phyloP scores from a whole-genome alignment of 2,797 vertebrate species.

The Melanotaenia parkinsoni region DNA sequence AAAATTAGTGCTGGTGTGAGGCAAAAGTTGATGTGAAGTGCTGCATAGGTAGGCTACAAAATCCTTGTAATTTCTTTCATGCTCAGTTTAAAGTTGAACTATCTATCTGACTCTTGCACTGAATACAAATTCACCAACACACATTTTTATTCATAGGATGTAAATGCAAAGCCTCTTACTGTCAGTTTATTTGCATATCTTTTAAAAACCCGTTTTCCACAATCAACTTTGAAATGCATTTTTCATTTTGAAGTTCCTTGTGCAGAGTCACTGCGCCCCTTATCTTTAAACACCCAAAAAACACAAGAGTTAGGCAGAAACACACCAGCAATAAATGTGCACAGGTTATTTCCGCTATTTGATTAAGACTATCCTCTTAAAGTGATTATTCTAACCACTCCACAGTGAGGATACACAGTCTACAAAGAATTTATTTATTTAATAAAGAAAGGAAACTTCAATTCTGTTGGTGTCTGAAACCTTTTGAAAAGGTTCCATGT shows the following conservation, averaged over 20 bases:
- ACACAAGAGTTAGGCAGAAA: neutral
- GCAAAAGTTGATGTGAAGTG: slow-evolving; percentile 19
- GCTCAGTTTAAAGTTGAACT: slow-evolving; percentile 51
- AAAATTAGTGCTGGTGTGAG: neutral
- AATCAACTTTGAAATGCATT: slow-evolving; percentile 58
- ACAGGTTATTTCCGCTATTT: slow-evolving; percentile 17
- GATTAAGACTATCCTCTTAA: neutral
- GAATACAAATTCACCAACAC: slow-evolving; percentile 58
- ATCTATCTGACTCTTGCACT: slow-evolving; percentile 24
- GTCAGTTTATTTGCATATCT: slow-evolving; percentile 73
- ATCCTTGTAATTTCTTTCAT: slow-evolving; percentile 39
- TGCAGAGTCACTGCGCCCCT: slow-evolving; percentile 15
- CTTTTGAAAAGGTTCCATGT: neutral
- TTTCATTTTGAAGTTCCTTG: slow-evolving; percentile 46
- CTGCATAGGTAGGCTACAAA: slow-evolving; percentile 15
- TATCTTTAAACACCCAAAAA: slow-evolving; percentile 41
- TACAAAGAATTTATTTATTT: slow-evolving; percentile 7
- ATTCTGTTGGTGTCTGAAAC: neutral
- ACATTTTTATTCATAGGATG: slow-evolving; percentile 41
- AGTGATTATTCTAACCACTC: slow-evolving; percentile 2
- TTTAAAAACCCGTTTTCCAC: slow-evolving; percentile 55
- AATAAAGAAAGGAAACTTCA: neutral
- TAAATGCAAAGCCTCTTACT: slow-evolving; percentile 72
- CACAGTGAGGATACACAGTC: neutral
- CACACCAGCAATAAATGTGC: slow-evolving; percentile 4